Conservation (phyloP, 2,113 vertebrate genomes). For the Amblyornis subalaris region DNA sequence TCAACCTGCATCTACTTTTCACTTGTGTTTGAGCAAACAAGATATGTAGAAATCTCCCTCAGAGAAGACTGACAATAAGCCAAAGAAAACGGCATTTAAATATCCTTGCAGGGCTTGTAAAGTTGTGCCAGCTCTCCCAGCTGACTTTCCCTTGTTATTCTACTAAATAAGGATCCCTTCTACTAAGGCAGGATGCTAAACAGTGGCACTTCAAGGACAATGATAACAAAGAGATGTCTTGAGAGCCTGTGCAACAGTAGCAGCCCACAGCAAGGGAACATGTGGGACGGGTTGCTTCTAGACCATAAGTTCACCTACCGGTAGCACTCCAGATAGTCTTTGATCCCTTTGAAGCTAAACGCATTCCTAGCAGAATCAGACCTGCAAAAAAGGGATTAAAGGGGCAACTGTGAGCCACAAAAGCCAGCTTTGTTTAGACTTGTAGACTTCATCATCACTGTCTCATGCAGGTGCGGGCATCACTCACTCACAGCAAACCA, state of each 20-base stretch:
- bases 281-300: not conserved
- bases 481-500: not conserved
- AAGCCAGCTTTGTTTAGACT: not conserved
- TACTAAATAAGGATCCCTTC: not conserved
- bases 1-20: not conserved
- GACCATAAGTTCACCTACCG: slow-evolving; percentile 25
- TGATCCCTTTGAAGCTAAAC: slow-evolving; percentile 67
- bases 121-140: not conserved
- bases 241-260: not conserved
- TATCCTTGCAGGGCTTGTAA: not conserved
- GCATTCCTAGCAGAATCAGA: not conserved
- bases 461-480: not conserved
- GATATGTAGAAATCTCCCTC: not conserved
- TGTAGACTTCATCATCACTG: not conserved
- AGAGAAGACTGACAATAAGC: not conserved
- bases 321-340: slow-evolving; percentile 63
- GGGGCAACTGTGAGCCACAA: not conserved
- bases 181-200: not conserved
- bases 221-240: not conserved
- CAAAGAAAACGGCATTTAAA: not conserved
- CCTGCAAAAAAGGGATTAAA: slow-evolving; percentile 4
- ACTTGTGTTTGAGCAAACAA: not conserved
- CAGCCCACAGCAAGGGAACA: not conserved
- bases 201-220: not conserved
- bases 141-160: not conserved